Evolutionary conservation across 2,797 vertebrate species (phyloP).

Genomic region (Mionectes olivaceus): DNA sequence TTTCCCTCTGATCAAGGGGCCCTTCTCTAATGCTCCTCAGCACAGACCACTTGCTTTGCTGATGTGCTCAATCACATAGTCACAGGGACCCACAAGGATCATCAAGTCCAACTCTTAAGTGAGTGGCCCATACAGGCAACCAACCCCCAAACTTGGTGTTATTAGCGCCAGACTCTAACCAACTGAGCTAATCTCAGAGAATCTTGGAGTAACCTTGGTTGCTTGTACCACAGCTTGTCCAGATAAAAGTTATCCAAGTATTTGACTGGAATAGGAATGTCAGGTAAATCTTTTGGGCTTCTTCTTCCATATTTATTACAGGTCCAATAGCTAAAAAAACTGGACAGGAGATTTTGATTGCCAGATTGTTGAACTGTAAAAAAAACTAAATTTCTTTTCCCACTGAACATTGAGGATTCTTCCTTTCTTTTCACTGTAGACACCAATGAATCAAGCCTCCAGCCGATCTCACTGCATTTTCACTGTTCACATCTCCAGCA

Average conservation of each 20-base stretch:
- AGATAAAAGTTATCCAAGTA: background rate
- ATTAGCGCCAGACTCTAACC: background rate
- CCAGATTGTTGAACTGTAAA: background rate
- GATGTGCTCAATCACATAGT: background rate
- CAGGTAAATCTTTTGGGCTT: background rate
- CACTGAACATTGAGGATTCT: background rate
- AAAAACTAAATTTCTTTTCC: background rate
- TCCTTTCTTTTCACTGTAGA: constrained; percentile 76
- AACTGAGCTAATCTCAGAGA: background rate
- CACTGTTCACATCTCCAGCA: constrained; percentile 91
- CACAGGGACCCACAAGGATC: background rate
- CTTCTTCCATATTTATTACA: background rate
- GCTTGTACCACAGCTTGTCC: background rate
- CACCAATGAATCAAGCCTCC: constrained; percentile 96
- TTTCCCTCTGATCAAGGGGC: background rate
- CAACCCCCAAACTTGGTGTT: background rate
- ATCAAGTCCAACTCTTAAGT: background rate
- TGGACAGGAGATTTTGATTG: background rate
- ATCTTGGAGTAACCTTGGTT: background rate
- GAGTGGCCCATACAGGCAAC: no score
- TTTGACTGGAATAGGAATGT: background rate
- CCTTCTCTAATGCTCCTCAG: background rate
- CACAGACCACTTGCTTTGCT: background rate
- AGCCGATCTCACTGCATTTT: constrained; percentile 98
- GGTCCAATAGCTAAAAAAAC: background rate